A percentile compares a stretch with the other conserved stretches of the same genome.
Conservation (phyloP, 2,797 vertebrate species). For the Lutjanus argentimaculatus region DNA sequence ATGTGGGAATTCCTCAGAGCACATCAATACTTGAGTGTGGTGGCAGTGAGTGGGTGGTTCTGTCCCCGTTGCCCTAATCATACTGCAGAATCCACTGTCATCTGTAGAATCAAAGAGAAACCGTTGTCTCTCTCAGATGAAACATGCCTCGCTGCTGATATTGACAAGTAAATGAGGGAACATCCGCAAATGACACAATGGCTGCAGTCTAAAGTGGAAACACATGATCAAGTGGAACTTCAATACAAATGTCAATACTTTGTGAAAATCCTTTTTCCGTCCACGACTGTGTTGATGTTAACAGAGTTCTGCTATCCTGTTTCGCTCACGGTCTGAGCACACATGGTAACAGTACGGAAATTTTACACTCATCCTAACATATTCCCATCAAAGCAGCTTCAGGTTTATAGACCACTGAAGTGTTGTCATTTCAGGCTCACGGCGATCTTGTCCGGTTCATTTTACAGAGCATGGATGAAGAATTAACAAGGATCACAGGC, state of each 20-base stretch:
- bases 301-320: slow-evolving; percentile 7
- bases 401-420: slow-evolving; percentile 45
- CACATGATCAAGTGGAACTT: slow-evolving; percentile 42
- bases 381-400: slow-evolving; percentile 35
- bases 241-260: slow-evolving; percentile 10
- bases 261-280: slow-evolving; percentile 15
- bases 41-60: slow-evolving; percentile 59
- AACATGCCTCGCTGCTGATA: slow-evolving; percentile 52
- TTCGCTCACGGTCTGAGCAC: slow-evolving; percentile 18
- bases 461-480: slow-evolving; percentile 32
- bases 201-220: slow-evolving; percentile 40
- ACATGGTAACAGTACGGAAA: slow-evolving; percentile 15
- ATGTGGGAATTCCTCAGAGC: slow-evolving; percentile 65
- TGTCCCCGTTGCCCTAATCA: slow-evolving; percentile 63
- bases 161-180: slow-evolving; percentile 56
- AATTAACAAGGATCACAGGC: slow-evolving; percentile 32
- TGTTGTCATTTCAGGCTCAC: slow-evolving; percentile 26
- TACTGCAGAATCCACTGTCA: slow-evolving; percentile 51
- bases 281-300: slow-evolving; percentile 8
- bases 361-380: not conserved
- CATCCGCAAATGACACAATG: slow-evolving; percentile 36
- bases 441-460: slow-evolving; percentile 18
- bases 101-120: slow-evolving; percentile 62
- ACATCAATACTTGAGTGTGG: slow-evolving; percentile 52
- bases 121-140: slow-evolving; percentile 31